A percentile compares a stretch with the other conserved stretches of the same genome.
phyloP scores from a whole-genome alignment of 2,113 vertebrate genomes.

The Heterotilapia buettikoferi region DNA sequence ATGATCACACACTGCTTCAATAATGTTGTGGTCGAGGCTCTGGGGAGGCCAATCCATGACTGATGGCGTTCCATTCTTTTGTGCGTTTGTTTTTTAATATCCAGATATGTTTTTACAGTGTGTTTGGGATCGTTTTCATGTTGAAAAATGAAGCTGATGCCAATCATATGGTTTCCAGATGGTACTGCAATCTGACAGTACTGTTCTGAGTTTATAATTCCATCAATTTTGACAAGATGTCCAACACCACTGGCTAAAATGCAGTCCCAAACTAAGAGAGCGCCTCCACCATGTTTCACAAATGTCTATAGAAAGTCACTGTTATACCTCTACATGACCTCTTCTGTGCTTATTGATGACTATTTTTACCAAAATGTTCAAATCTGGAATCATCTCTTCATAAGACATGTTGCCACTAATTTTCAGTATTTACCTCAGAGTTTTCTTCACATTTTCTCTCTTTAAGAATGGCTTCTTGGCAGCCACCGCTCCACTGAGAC shows the following conservation, averaged over 20 bases:
- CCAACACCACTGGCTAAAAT: neutral
- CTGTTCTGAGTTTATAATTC: neutral
- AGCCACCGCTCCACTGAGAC: neutral
- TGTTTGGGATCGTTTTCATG: neutral
- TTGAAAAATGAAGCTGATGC: neutral
- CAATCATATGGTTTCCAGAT: neutral
- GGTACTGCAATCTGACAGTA: neutral
- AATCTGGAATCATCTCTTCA: neutral
- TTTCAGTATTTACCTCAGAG: neutral
- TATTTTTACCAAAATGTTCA: neutral
- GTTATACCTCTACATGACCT: neutral
- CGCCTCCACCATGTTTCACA: neutral
- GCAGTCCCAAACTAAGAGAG: neutral
- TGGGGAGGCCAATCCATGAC: neutral
- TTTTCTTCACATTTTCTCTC: neutral
- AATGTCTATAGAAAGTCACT: neutral
- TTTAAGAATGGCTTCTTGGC: neutral
- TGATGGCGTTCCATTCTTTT: neutral
- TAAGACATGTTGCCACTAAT: neutral
- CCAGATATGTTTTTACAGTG: neutral
- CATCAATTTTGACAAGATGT: neutral
- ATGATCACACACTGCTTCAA: neutral
- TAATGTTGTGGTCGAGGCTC: neutral
- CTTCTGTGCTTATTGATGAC: neutral
- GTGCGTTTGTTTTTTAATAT: neutral